Conservation (phyloP, 2,113 vertebrate species). For the Etia nguti region DNA sequence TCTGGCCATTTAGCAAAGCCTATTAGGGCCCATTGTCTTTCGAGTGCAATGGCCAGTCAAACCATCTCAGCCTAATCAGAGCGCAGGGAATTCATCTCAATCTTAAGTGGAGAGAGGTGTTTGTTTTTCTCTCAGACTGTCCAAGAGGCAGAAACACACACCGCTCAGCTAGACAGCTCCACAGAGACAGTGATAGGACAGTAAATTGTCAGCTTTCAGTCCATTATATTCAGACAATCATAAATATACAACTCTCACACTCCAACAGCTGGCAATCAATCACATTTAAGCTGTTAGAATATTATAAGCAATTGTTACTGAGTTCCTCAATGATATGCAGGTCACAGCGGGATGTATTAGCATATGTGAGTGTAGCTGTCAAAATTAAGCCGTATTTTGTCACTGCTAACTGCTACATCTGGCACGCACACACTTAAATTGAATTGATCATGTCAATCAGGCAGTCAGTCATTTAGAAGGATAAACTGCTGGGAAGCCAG, state of each 20-base stretch:
- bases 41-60: constrained; percentile 24
- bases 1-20: constrained; percentile 44
- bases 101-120: constrained; percentile 5
- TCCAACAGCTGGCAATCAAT: constrained; percentile 4
- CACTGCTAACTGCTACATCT: constrained; percentile 7
- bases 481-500: background rate
- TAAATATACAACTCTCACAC: constrained; percentile 10
- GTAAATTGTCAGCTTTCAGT: background rate
- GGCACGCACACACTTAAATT: background rate
- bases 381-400: background rate
- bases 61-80: constrained; percentile 20
- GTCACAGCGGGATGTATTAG: background rate
- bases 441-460: background rate
- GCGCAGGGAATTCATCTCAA: constrained; percentile 27
- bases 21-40: constrained; percentile 40
- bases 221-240: constrained; percentile 4
- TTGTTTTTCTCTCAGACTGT: constrained; percentile 1
- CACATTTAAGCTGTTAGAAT: constrained; percentile 16
- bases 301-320: background rate
- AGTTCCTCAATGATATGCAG: background rate
- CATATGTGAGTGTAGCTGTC: background rate
- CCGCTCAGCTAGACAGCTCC: background rate
- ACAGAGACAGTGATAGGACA: background rate
- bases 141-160: background rate
- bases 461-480: background rate